Conservation (phyloP, 1,140 invertebrate species). For the Heliconius congener region DNA sequence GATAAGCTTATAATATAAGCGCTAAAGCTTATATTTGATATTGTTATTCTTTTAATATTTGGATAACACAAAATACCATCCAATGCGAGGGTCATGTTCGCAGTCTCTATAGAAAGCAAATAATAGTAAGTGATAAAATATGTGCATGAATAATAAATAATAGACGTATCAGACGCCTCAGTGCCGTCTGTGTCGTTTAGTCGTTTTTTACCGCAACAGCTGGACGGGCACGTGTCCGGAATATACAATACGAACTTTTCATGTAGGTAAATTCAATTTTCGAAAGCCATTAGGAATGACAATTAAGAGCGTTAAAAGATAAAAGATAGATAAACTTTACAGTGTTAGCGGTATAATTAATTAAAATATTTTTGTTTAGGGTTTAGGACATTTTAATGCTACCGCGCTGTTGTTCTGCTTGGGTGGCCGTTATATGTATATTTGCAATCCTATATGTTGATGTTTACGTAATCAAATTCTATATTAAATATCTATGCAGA, state of each 20-base stretch:
- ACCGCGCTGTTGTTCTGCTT: slow-evolving; percentile 34
- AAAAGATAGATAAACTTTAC: background rate
- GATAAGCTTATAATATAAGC: no score
- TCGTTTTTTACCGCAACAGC: slow-evolving; percentile 59
- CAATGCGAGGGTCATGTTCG: slow-evolving; percentile 33
- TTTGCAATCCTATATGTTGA: background rate
- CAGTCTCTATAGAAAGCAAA: slow-evolving; percentile 51
- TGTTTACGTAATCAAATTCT: background rate
- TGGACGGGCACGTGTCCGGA: slow-evolving; percentile 46
- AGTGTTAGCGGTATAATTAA: background rate
- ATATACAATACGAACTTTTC: slow-evolving; percentile 34
- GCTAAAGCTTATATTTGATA: no score
- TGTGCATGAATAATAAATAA: slow-evolving; percentile 63
- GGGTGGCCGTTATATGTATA: slow-evolving; percentile 16
- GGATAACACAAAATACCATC: background rate
- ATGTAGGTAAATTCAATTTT: slow-evolving; percentile 20
- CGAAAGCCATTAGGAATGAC: slow-evolving; percentile 16
- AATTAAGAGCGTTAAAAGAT: background rate
- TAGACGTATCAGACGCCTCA: slow-evolving; percentile 46
- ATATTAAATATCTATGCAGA: background rate
- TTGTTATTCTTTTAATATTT: background rate
- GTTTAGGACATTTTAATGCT: background rate
- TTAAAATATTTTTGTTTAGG: background rate
- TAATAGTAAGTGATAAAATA: slow-evolving; percentile 56
- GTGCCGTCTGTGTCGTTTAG: slow-evolving; percentile 46